phyloP scores from a whole-genome alignment of 2,797 vertebrate species.

The Catamblyrhynchus diadema region DNA sequence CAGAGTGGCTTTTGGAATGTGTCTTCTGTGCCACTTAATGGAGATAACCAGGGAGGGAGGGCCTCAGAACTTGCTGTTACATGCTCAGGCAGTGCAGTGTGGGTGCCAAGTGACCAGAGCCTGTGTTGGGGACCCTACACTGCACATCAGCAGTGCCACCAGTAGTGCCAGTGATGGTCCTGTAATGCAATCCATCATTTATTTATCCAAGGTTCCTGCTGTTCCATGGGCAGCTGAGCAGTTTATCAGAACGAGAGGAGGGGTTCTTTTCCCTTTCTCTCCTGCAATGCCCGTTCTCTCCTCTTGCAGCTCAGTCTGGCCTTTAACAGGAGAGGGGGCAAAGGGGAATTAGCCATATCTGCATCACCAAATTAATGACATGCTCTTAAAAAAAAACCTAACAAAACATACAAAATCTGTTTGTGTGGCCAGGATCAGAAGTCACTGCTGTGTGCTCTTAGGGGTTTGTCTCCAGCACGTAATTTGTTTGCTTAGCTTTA shows the following conservation, averaged over 20 bases:
- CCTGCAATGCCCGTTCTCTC: neutral
- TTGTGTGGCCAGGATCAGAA: neutral
- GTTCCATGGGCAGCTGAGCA: neutral
- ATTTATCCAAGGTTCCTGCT: neutral
- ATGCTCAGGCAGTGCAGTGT: neutral
- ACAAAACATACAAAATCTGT: neutral
- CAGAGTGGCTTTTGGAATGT: neutral
- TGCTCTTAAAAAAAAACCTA: neutral
- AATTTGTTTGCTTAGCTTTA: slow-evolving; percentile 50
- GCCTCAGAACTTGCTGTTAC: neutral
- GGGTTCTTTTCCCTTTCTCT: neutral
- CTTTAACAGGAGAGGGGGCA: neutral
- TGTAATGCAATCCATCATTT: neutral
- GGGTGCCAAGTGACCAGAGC: neutral
- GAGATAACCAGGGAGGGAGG: neutral
- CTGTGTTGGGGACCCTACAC: neutral
- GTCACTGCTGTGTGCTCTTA: neutral
- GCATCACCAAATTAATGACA: neutral
- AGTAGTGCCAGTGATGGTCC: neutral
- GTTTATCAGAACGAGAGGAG: neutral
- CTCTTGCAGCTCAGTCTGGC: neutral
- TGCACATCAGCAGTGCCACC: neutral
- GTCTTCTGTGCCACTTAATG: neutral
- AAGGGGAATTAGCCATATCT: neutral
- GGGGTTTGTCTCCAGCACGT: neutral